Evolutionary conservation across 2,797 vertebrate genomes (phyloP), one percentile per base, ranked within the genome.

Genomic region (Sebastes baramenuke): DNA sequence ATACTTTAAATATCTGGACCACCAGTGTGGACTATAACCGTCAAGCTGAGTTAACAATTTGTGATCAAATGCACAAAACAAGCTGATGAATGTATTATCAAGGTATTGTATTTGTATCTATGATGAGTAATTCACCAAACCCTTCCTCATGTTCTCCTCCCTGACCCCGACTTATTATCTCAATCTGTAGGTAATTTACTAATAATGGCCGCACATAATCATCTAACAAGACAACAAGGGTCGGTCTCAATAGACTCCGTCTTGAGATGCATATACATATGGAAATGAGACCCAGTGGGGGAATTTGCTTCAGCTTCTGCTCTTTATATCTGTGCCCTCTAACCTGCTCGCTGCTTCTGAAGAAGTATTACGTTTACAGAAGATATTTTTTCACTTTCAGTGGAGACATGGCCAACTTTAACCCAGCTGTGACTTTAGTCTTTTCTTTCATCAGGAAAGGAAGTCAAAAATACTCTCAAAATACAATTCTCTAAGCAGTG

Each of bases 161-260:
- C 30, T 69, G 70, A 85, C 62, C 59, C 67, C 29, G 49, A 72
- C 32, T 71, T 36, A 76, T 79, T 58, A 86, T 86, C 71, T 83
- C 79, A 72, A 58, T 80, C 66, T 73, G 75, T 69, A 58, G n/a
- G 75, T 79, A 62, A 81, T 82, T 83, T 55, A 67, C 64, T 79
- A 61, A 78, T 85, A 83, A 84, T 60, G 66, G 73, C 24, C 1
- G 4, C 59, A 74, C 4, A 73, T 82, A 79, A 83, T 85, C 61
- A 85, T 85, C 66, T 69, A 78, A 88, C 77, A 83, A 80, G 75
- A 79, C 74, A 89, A 90, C 87, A 88, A 80, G 66, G 68, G 67
- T 85, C 59, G 32, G 58, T 70, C 94, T 93, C 89, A 88, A 91
- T 89, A 60, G 85, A 86, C 79, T 87, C 78, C 82, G 77, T 85